Conservation (phyloP, 2,888 invertebrate genomes). For the Ctenicera cuprea region DNA sequence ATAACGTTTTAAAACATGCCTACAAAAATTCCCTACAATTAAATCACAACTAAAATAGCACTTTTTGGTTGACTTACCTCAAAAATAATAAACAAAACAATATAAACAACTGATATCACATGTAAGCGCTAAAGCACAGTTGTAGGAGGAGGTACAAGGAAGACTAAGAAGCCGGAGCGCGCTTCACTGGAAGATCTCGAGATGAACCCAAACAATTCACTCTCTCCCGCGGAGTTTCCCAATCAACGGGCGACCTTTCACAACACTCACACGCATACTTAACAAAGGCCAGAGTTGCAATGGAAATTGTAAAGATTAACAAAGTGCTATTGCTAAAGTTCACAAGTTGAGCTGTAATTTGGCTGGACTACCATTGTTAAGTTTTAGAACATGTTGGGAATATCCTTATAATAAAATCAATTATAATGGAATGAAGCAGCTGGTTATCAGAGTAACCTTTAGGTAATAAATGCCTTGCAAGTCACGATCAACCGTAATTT, state of each 20-base stretch:
- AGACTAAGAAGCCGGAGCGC: conserved; percentile 61
- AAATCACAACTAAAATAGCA: no score
- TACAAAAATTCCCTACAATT: no score
- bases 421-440: conserved; percentile 34
- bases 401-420: conserved; percentile 46
- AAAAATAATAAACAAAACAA: conserved; percentile 10
- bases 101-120: conserved; percentile 29
- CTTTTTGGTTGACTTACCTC: conserved; percentile 1
- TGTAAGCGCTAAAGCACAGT: conserved; percentile 38
- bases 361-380: conserved; percentile 44
- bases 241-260: conserved; percentile 66
- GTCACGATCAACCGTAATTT: conserved; percentile 26
- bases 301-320: conserved; percentile 52
- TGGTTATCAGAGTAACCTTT: conserved; percentile 35
- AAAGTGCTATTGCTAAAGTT: conserved; percentile 57
- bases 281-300: conserved; percentile 62
- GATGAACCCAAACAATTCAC: conserved; percentile 67
- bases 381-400: conserved; percentile 42
- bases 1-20: no score
- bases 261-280: conserved; percentile 65
- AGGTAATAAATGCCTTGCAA: conserved; percentile 31
- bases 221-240: conserved; percentile 65
- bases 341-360: conserved; percentile 53
- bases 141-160: conserved; percentile 50
- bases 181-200: conserved; percentile 65